Conservation (phyloP, 2,888 invertebrate genomes). For the Lordiphosa andalusiaca region DNA sequence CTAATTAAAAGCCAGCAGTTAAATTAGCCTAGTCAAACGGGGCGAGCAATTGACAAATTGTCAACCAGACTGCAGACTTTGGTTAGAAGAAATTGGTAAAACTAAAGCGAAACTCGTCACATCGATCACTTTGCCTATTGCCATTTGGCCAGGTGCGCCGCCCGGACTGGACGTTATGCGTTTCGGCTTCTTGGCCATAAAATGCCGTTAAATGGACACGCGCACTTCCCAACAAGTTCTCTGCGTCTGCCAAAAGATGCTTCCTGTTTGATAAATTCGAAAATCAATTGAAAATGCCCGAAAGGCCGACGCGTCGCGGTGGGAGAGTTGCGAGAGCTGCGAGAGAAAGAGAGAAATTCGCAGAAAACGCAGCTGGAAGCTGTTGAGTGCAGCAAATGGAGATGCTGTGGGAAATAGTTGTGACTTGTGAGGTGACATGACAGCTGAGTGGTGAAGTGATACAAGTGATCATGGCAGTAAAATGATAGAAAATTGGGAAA, state of each 20-base stretch:
- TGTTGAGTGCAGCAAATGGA: slow-evolving; percentile 19
- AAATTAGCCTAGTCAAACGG: slow-evolving; percentile 34
- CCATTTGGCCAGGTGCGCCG: slow-evolving; percentile 23
- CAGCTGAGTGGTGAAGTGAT: no score
- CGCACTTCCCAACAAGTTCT: slow-evolving; percentile 46
- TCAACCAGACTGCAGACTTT: slow-evolving; percentile 14
- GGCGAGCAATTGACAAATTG: slow-evolving; percentile 41
- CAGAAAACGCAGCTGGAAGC: slow-evolving; percentile 68
- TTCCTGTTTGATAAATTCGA: slow-evolving; percentile 71
- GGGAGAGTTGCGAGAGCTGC: slow-evolving; percentile 15
- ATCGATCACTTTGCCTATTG: slow-evolving; percentile 45
- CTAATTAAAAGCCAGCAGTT: slow-evolving; percentile 38
- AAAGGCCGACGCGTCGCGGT: slow-evolving; percentile 61
- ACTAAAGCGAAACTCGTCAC: slow-evolving; percentile 20
- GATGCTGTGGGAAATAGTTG: slow-evolving; percentile 12
- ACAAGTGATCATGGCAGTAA: background rate
- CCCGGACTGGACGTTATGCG: slow-evolving; percentile 4
- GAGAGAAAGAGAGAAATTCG: slow-evolving; percentile 42
- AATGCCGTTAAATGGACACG: slow-evolving; percentile 64
- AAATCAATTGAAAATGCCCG: slow-evolving; percentile 68
- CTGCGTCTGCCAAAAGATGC: slow-evolving; percentile 48
- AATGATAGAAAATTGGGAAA: no score
- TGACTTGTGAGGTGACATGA: background rate
- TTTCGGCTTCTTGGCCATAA: slow-evolving; percentile 15
- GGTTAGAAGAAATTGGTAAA: slow-evolving; percentile 1